Conservation (phyloP, 2,888 invertebrate species). For the Agonum fuliginosum region DNA sequence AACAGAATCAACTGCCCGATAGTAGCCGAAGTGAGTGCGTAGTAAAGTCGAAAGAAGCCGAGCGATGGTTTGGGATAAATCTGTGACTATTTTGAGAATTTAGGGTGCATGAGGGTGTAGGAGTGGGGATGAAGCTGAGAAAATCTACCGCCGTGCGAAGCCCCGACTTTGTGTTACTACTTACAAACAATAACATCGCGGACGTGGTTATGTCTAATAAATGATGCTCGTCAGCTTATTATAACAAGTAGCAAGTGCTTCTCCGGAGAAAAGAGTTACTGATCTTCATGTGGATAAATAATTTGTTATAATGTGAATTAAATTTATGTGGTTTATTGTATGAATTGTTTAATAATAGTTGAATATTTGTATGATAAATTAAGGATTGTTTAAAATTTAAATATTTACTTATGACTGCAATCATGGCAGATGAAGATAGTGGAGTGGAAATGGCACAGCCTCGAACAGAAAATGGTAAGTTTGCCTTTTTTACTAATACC, state of each 20-base stretch:
- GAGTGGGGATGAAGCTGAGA: conserved; percentile 66
- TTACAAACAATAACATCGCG: conserved; percentile 36
- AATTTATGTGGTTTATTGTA: neutral
- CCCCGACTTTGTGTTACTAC: conserved; percentile 45
- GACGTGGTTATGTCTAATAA: conserved; percentile 24
- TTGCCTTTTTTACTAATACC: neutral
- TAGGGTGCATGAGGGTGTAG: conserved; percentile 64
- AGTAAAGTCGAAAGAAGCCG: conserved; percentile 33
- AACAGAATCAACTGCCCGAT: conserved; percentile 31
- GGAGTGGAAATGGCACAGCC: conserved; percentile 69
- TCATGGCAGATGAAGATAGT: conserved; percentile 69
- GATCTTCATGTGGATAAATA: neutral
- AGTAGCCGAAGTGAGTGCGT: conserved; percentile 28
- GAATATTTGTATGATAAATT: neutral
- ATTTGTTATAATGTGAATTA: neutral
- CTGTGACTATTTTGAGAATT: conserved; percentile 68
- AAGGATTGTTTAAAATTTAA: conserved; percentile 7
- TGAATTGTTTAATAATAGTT: neutral
- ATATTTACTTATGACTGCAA: conserved; percentile 67
- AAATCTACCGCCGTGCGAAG: conserved; percentile 44
- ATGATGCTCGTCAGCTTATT: neutral
- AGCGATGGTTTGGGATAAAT: conserved; percentile 66
- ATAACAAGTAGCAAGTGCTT: neutral
- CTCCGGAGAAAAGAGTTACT: too few relatives aligned
- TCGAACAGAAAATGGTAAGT: conserved; percentile 69